Percentiles rank a stretch among this genome's conserved stretches.
phyloP scores from a whole-genome alignment of 2,888 invertebrate species.

The Marasmarcha lunaedactyla region DNA sequence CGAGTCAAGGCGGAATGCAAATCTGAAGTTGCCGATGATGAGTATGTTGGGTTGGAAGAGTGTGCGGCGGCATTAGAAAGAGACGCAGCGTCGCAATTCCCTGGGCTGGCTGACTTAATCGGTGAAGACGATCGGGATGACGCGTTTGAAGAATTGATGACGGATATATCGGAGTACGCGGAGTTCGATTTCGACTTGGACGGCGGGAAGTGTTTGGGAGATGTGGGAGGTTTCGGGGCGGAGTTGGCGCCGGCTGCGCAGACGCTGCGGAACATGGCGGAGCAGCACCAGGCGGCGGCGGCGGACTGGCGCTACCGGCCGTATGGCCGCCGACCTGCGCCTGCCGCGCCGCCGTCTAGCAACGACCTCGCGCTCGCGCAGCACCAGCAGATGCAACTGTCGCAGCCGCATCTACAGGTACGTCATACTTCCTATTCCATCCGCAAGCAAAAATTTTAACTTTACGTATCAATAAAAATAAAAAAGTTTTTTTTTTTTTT shows the following conservation, averaged over 20 bases:
- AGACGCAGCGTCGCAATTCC: conserved; percentile 82
- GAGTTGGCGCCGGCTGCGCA: conserved; percentile 94
- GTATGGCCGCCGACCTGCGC: conserved; percentile 34
- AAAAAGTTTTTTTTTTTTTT: too few relatives aligned
- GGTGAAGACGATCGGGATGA: conserved; percentile 87
- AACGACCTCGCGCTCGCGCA: conserved; percentile 84
- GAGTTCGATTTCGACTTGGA: conserved; percentile 83
- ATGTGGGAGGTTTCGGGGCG: conserved; percentile 45
- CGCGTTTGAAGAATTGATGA: conserved; percentile 87
- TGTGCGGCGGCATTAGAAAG: conserved; percentile 89
- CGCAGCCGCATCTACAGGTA: conserved; percentile 86
- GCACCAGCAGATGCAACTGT: conserved; percentile 88
- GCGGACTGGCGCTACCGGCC: conserved; percentile 72
- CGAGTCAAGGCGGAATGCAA: conserved; percentile 86
- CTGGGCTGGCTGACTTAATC: conserved; percentile 83
- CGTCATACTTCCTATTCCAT: too few relatives aligned
- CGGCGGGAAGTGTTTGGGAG: conserved; percentile 43
- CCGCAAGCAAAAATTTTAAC: not conserved
- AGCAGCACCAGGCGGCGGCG: conserved; percentile 86
- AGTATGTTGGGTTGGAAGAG: conserved; percentile 87
- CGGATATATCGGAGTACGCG: conserved; percentile 86
- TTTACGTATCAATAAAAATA: too few relatives aligned
- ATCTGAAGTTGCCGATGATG: conserved; percentile 82
- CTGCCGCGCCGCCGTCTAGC: conserved; percentile 53
- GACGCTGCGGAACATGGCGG: conserved; percentile 96